Evolutionary conservation across 2,113 vertebrate species (phyloP).

Genomic region (Tachysurus fulvidraco): DNA sequence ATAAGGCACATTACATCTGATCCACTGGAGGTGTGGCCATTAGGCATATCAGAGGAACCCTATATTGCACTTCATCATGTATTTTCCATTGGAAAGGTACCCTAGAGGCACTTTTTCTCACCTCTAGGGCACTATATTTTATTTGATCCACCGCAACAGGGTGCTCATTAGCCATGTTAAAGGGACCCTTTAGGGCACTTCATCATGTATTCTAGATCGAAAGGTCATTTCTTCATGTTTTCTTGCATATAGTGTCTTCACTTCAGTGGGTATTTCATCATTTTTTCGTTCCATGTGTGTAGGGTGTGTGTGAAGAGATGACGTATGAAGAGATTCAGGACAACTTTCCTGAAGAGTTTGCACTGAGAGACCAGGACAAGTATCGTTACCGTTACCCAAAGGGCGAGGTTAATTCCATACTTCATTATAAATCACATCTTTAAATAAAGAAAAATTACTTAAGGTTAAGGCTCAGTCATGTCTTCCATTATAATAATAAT

Average conservation of each 20-base stretch:
- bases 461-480: too few relatives aligned
- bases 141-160: too few relatives aligned
- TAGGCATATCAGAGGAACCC: too few relatives aligned
- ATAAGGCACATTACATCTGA: not conserved
- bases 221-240: not conserved
- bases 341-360: conserved; percentile 83
- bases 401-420: conserved; percentile 81
- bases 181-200: not conserved
- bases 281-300: conserved; percentile 6
- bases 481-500: too few relatives aligned
- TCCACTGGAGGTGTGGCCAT: not conserved
- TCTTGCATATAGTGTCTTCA: not conserved
- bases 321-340: conserved; percentile 90
- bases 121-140: not conserved
- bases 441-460: too few relatives aligned
- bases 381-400: conserved; percentile 92
- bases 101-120: not conserved
- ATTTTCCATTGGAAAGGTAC: not conserved
- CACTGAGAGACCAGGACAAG: conserved; percentile 90
- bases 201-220: not conserved
- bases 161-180: not conserved
- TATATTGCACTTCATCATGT: not conserved
- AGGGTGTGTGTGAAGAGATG: conserved; percentile 94
- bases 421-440: not conserved
- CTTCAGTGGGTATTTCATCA: not conserved